These are phyloP conservation scores for Rhopalosiphum nymphaeae DNA, from an alignment of 2,888 invertebrate species.

Conservation along the genomic window DNA sequence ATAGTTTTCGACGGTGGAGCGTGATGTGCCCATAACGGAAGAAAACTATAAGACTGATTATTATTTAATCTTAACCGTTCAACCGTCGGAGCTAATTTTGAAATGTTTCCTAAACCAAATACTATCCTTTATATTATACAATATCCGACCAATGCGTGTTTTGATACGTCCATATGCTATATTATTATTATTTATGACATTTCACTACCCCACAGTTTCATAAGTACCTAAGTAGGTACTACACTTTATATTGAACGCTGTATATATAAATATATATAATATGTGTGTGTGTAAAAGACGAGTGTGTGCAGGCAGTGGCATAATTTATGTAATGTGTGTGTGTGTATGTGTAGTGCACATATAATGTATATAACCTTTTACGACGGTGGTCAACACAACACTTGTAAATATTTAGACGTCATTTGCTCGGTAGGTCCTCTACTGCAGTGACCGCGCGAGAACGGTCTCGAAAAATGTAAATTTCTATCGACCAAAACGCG, in stretches of 20 bases:
- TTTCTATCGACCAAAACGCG: not conserved
- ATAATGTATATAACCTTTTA: slow-evolving; percentile 23
- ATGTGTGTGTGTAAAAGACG: not conserved
- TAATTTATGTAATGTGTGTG: not conserved
- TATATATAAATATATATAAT: not conserved
- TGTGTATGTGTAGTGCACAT: not conserved
- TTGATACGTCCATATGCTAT: not conserved
- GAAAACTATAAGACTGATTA: not conserved
- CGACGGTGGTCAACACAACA: slow-evolving; percentile 48
- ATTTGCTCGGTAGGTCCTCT: not conserved
- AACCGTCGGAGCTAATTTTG: not conserved
- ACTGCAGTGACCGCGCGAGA: not conserved
- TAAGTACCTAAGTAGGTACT: not conserved
- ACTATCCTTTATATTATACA: not conserved
- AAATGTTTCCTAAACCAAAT: not conserved
- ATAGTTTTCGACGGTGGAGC: not conserved
- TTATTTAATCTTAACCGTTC: not conserved
- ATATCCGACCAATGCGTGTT: not conserved
- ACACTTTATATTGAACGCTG: not conserved
- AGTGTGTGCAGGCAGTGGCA: not conserved
- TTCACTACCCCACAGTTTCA: not conserved
- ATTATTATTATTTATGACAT: slow-evolving; percentile 19
- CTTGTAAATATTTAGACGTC: slow-evolving; percentile 57
- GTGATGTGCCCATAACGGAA: not conserved
- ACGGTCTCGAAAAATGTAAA: slow-evolving; percentile 35